phyloP scores from a whole-genome alignment of 2,888 invertebrate species.

The Sycophila texana region DNA sequence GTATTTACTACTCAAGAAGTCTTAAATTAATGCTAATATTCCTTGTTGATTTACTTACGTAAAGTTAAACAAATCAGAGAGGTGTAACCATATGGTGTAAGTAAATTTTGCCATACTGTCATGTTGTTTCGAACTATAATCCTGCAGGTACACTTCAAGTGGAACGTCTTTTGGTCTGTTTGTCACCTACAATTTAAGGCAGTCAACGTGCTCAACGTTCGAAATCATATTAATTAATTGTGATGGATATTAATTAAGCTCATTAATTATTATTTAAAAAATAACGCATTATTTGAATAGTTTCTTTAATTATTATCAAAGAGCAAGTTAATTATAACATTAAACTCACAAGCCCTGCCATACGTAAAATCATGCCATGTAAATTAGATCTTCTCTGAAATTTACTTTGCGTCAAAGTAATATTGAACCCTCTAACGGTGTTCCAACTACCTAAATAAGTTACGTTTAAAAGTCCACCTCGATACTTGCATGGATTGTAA shows the following conservation, averaged over 20 bases:
- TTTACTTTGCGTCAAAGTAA: constrained; percentile 61
- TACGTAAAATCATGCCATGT: constrained; percentile 65
- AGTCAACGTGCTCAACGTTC: background rate
- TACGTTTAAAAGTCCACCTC: constrained; percentile 65
- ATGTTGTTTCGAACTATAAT: constrained; percentile 61
- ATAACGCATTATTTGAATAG: no score
- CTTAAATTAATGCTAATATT: background rate
- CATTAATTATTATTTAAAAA: background rate
- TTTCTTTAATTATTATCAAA: background rate
- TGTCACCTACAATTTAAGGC: constrained; percentile 41
- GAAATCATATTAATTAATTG: background rate
- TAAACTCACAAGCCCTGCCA: constrained; percentile 64
- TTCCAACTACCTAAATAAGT: constrained; percentile 64
- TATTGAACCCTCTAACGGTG: constrained; percentile 55
- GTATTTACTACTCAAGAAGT: background rate
- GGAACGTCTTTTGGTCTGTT: constrained; percentile 61
- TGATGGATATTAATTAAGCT: background rate
- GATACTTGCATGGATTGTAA: constrained; percentile 65
- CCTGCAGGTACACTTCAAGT: constrained; percentile 64
- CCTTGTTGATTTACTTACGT: constrained; percentile 59
- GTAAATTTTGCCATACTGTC: constrained; percentile 67
- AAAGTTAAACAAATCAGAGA: constrained; percentile 66
- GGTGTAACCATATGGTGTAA: constrained; percentile 62
- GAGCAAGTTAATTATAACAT: background rate
- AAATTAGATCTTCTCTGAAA: constrained; percentile 64